These are phyloP conservation scores for Australoheros scitulus DNA, from an alignment of 2,113 vertebrate genomes.

Conservation along the genomic window DNA sequence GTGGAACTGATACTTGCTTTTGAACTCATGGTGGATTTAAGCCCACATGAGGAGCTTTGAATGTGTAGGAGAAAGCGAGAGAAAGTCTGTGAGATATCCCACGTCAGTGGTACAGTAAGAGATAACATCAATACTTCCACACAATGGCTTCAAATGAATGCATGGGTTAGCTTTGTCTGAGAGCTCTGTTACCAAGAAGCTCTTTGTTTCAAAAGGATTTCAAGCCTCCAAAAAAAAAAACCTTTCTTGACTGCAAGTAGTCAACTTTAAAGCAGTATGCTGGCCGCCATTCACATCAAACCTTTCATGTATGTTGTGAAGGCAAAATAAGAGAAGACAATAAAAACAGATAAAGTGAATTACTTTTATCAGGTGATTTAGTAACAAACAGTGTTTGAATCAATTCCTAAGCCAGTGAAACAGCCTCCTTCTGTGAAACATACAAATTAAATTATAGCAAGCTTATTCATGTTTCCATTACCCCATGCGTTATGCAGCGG, in stretches of 20 bases:
- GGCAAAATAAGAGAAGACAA: background rate
- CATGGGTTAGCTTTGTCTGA: constrained; percentile 48
- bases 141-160: constrained; percentile 53
- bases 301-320: constrained; percentile 6
- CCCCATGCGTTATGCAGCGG: background rate
- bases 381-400: constrained; percentile 9
- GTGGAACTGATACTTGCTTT: background rate
- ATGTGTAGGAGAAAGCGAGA: constrained; percentile 49
- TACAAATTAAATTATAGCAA: constrained; percentile 16
- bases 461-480: constrained; percentile 6
- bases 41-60: constrained; percentile 46
- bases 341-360: background rate
- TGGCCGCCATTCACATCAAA: background rate
- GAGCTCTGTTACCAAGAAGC: constrained; percentile 19
- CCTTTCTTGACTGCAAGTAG: background rate
- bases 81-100: constrained; percentile 45
- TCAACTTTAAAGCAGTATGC: background rate
- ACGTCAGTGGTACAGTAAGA: constrained; percentile 39
- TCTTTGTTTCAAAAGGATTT: constrained; percentile 46
- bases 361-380: background rate
- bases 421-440: background rate
- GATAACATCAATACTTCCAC: constrained; percentile 67
- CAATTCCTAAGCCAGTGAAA: background rate
- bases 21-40: constrained; percentile 32
- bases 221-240: background rate